Evolutionary conservation across 2,113 vertebrate genomes (phyloP), one percentile per base, ranked within the genome.

Genomic region (Syngnathoides biaculeatus): DNA sequence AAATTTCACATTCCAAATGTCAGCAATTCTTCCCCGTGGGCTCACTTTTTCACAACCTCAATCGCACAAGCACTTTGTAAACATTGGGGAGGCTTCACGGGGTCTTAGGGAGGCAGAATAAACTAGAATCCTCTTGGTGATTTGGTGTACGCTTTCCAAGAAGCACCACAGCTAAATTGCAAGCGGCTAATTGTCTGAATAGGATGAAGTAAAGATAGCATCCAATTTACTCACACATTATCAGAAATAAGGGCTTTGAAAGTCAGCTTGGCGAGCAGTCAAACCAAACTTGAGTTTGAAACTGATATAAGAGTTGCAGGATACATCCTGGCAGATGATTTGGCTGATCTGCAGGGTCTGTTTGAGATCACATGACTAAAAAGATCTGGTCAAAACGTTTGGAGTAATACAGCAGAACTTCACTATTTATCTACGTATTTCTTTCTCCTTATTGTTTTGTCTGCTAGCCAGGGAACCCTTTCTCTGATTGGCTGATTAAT

Each of bases 121-220:
- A 52, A 52, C 48, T n/a, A 52, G 48, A 52, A 52, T 52, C 48
- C n/a, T 52, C 48, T 52, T 52, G n/a, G 22, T 55, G 22, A 55
- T 55, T 24, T 55, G 52, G 12, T 55, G 2, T 12, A 26, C 0
- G 10, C 52, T 55, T 26, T 26, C 1, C 4, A 26, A 26, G n/a
- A 55, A 55, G 22, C 22, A 26, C 4, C 8, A 24, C 22, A 2
- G 14, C 7, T 14, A 8, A 30, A 57, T 19, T 57, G 6, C 8
- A 13, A 26, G 55, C 27, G 55, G 26, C 55, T 57, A 57, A 57
- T 57, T 57, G 55, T 57, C 55, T 15, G 26, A 57, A 57, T 14
- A 2, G 26, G 14, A 27, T 26, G 2, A 56, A 56, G 53, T 26
- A 22, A 26, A 27, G 24, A 27, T 56, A 2, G 14, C 22, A 57